phyloP scores from a whole-genome alignment of 2,113 vertebrate species.

The Rostratula benghalensis region DNA sequence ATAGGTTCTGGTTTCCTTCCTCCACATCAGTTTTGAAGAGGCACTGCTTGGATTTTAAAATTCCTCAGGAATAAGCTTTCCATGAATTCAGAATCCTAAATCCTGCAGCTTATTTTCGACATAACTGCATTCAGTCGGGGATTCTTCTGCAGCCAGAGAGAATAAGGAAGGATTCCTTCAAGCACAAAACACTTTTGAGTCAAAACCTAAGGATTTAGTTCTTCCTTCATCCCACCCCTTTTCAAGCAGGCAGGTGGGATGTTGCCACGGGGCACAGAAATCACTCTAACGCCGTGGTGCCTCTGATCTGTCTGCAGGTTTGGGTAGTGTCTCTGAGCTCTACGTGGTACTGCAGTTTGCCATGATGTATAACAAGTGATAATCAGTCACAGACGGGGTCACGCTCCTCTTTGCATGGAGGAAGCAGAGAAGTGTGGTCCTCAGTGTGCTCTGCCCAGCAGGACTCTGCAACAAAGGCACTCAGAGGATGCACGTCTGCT shows the following conservation, averaged over 20 bases:
- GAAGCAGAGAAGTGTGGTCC: not conserved
- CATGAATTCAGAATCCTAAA: not conserved
- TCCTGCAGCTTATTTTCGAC: not conserved
- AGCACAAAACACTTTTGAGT: not conserved
- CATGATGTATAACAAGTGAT: constrained; percentile 10
- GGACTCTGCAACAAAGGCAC: not conserved
- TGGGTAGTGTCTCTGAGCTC: not conserved
- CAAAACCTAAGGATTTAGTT: not conserved
- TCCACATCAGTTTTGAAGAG: not conserved
- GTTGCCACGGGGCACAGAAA: not conserved
- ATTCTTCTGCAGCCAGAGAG: not conserved
- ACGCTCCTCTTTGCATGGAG: not conserved
- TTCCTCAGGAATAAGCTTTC: not conserved
- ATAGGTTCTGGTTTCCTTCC: not conserved
- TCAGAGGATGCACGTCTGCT: not conserved
- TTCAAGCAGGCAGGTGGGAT: not conserved
- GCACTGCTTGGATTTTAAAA: not conserved
- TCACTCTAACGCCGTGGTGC: not conserved
- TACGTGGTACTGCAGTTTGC: not conserved
- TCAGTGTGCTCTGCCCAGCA: not conserved
- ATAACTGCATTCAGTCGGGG: not conserved
- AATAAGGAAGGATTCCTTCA: not conserved
- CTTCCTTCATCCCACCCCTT: not conserved
- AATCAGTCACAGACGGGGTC: constrained; percentile 32
- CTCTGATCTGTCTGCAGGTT: not conserved